Percentiles rank a stretch among this genome's conserved stretches.
phyloP scores from a whole-genome alignment of 2,797 vertebrate species.

The Coilia nasus region DNA sequence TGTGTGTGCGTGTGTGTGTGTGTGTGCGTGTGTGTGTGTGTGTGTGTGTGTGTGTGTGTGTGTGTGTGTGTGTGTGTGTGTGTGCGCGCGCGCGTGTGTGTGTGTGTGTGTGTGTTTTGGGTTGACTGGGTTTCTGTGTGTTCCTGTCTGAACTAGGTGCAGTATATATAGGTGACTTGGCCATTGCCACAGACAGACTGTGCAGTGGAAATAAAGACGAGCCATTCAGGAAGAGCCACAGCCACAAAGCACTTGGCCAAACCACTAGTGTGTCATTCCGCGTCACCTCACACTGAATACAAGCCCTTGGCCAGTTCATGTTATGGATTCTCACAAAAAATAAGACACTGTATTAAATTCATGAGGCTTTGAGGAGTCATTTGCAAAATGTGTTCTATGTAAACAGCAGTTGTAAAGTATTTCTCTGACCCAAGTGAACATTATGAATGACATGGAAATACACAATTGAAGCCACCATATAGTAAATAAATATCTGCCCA shows the following conservation, averaged over 20 bases:
- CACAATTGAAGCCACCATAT: too few relatives aligned
- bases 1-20: neutral
- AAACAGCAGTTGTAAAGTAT: too few relatives aligned
- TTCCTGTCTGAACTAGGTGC: slow-evolving; percentile 6
- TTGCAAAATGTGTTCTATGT: too few relatives aligned
- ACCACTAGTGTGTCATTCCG: neutral
- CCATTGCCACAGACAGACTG: neutral
- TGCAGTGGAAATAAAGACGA: neutral
- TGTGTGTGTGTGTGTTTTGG: neutral
- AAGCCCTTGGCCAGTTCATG: neutral
- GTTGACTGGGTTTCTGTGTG: slow-evolving; percentile 13
- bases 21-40: neutral
- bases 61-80: slow-evolving; percentile 25
- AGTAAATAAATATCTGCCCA: too few relatives aligned
- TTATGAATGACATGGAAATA: too few relatives aligned
- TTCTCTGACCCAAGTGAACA: too few relatives aligned
- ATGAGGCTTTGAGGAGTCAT: too few relatives aligned
- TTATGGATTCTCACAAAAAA: too few relatives aligned
- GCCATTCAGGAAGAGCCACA: neutral
- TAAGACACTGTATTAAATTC: too few relatives aligned
- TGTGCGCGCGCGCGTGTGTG: slow-evolving; percentile 30
- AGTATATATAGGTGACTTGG: slow-evolving; percentile 2
- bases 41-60: neutral
- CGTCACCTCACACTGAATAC: neutral
- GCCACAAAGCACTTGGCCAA: neutral